A percentile compares a stretch with the other conserved stretches of the same genome.
Evolutionary conservation across 2,113 vertebrate genomes (phyloP).

Genomic region (Callionymus lyra): DNA sequence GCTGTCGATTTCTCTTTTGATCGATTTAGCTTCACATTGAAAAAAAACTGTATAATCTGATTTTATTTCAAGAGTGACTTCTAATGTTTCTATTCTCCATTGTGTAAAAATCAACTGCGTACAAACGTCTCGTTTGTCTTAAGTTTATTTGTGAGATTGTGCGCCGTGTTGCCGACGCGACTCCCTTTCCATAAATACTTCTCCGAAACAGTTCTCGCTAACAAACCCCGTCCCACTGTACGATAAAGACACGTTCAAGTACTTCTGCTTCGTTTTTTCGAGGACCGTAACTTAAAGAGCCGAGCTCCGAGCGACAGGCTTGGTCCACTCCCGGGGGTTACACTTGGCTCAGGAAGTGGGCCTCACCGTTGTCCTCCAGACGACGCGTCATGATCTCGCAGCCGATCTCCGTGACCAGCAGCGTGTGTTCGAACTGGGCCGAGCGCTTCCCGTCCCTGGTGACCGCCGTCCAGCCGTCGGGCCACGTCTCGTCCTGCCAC

Average conservation of each 20-base stretch:
- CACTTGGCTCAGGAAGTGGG: slow-evolving; percentile 86
- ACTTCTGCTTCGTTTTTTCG: slow-evolving; percentile 48
- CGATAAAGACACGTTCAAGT: slow-evolving; percentile 62
- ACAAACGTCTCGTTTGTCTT: too few relatives aligned
- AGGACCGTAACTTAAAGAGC: slow-evolving; percentile 15
- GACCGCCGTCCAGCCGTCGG: slow-evolving; percentile 93
- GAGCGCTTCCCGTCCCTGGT: slow-evolving; percentile 94
- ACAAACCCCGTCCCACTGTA: slow-evolving; percentile 43
- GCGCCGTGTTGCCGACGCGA: too few relatives aligned
- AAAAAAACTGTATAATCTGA: too few relatives aligned
- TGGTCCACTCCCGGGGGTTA: slow-evolving; percentile 45
- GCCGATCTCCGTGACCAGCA: slow-evolving; percentile 90
- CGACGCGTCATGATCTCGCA: slow-evolving; percentile 90
- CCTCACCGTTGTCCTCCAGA: slow-evolving; percentile 73
- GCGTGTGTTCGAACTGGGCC: slow-evolving; percentile 95
- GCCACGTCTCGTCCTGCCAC: slow-evolving; percentile 98
- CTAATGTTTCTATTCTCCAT: too few relatives aligned
- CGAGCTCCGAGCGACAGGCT: too few relatives aligned
- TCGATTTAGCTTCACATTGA: too few relatives aligned
- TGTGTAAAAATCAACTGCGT: too few relatives aligned
- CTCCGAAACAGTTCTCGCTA: slow-evolving; percentile 23
- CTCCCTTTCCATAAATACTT: slow-evolving; percentile 40
- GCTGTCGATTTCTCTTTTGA: too few relatives aligned
- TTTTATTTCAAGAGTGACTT: too few relatives aligned
- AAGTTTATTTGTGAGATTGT: too few relatives aligned